Evolutionary conservation across 2,113 vertebrate genomes (phyloP).

Genomic region (Nesospiza acunhae): DNA sequence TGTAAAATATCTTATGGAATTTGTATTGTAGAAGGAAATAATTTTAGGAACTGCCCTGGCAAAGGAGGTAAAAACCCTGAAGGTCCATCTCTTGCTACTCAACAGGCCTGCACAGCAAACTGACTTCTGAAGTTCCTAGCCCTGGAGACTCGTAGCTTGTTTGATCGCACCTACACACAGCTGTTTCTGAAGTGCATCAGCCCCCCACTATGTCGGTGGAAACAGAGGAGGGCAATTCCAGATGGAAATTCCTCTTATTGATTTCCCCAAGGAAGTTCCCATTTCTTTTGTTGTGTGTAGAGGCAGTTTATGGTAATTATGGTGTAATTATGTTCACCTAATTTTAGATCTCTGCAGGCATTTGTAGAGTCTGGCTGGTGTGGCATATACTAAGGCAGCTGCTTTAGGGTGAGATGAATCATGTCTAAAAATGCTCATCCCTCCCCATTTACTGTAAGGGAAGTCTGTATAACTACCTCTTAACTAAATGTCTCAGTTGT

Average conservation of each 20-base stretch:
- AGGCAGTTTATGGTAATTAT: neutral
- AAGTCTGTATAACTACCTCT: neutral
- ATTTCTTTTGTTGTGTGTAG: neutral
- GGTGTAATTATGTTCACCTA: neutral
- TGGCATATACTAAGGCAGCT: neutral
- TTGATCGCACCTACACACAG: neutral
- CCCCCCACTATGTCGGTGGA: neutral
- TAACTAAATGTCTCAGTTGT: neutral
- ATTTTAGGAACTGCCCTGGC: neutral
- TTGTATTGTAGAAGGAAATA: neutral
- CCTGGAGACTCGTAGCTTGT: fast-evolving
- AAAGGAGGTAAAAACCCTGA: neutral
- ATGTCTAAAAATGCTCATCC: neutral
- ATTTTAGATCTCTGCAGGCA: slow-evolving; percentile 4
- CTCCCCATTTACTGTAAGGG: neutral
- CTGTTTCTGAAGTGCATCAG: neutral
- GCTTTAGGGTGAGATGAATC: neutral
- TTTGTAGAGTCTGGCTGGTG: neutral
- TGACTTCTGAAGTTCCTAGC: neutral
- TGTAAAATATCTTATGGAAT: neutral
- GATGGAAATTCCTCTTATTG: neutral
- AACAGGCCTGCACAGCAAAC: neutral
- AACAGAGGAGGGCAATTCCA: neutral
- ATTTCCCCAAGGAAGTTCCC: neutral
- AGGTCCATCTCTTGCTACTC: neutral